Conservation (phyloP, 2,113 vertebrate genomes). For the Charina bottae region DNA sequence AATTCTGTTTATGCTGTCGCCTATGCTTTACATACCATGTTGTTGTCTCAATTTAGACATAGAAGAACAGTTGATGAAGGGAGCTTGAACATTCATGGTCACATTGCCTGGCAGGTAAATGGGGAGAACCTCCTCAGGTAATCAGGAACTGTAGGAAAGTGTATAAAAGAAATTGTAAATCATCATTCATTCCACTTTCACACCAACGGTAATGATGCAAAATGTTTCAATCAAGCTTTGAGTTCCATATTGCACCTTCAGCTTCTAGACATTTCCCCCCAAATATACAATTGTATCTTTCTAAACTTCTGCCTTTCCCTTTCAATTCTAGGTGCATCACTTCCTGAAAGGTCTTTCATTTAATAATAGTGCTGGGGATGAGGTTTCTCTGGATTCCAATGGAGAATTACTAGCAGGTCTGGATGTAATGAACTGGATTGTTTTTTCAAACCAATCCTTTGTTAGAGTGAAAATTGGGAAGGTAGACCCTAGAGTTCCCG, state of each 20-base stretch:
- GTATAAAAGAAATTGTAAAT: background rate
- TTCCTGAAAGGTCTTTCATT: background rate
- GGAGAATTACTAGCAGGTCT: background rate
- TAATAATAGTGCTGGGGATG: background rate
- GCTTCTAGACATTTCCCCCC: background rate
- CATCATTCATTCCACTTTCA: background rate
- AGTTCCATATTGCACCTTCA: background rate
- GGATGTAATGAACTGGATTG: conserved; percentile 1
- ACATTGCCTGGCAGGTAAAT: background rate
- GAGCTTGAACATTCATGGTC: background rate
- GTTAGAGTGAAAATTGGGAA: background rate
- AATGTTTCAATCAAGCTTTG: background rate
- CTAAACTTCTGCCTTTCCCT: background rate
- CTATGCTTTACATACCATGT: background rate
- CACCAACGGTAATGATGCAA: background rate
- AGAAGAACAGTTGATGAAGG: too few species aligned
- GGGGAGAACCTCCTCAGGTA: background rate
- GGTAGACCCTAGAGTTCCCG: background rate
- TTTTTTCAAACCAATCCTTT: background rate
- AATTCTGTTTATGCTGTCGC: background rate
- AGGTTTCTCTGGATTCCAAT: background rate
- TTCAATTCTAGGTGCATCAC: background rate
- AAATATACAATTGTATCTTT: background rate
- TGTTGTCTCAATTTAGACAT: background rate
- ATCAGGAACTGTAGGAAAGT: background rate